Evolutionary conservation across 2,888 invertebrate genomes (phyloP).

Genomic region (Zygaena filipendulae): DNA sequence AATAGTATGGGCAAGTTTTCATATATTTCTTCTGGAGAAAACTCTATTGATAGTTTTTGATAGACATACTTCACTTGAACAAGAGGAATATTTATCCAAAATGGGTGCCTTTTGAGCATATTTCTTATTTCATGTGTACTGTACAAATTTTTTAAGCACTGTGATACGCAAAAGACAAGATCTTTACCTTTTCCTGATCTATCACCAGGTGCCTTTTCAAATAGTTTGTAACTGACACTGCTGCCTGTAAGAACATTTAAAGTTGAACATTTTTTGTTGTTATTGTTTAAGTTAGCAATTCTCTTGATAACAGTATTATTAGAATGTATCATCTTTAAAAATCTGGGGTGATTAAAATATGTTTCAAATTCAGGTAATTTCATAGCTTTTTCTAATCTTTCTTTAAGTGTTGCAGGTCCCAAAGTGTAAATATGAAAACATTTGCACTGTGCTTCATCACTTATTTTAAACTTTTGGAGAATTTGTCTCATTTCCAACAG

Average conservation of each 20-base stretch:
- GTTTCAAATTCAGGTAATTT: slow-evolving; percentile 45
- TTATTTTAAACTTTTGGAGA: slow-evolving; percentile 40
- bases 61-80: slow-evolving; percentile 45
- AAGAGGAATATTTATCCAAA: slow-evolving; percentile 54
- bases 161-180: slow-evolving; percentile 43
- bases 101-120: slow-evolving; percentile 44
- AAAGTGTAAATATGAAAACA: slow-evolving; percentile 55
- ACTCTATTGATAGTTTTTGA: slow-evolving; percentile 34
- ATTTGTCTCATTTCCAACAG: slow-evolving; percentile 39
- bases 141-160: slow-evolving; percentile 33
- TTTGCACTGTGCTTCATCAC: slow-evolving; percentile 47
- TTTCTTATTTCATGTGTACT: slow-evolving; percentile 29
- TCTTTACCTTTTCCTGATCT: slow-evolving; percentile 54
- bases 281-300: slow-evolving; percentile 33
- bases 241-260: slow-evolving; percentile 54
- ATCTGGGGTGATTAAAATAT: slow-evolving; percentile 47
- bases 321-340: slow-evolving; percentile 51
- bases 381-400: slow-evolving; percentile 41
- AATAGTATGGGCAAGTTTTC: slow-evolving; percentile 48
- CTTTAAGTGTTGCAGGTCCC: slow-evolving; percentile 38
- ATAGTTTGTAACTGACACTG: slow-evolving; percentile 39
- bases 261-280: slow-evolving; percentile 52
- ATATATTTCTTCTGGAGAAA: slow-evolving; percentile 42
- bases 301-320: slow-evolving; percentile 46
- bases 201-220: slow-evolving; percentile 54